Evolutionary conservation across 2,797 vertebrate species (phyloP), one percentile per base, ranked within the genome.

Genomic region (Brachymystax lenok): DNA sequence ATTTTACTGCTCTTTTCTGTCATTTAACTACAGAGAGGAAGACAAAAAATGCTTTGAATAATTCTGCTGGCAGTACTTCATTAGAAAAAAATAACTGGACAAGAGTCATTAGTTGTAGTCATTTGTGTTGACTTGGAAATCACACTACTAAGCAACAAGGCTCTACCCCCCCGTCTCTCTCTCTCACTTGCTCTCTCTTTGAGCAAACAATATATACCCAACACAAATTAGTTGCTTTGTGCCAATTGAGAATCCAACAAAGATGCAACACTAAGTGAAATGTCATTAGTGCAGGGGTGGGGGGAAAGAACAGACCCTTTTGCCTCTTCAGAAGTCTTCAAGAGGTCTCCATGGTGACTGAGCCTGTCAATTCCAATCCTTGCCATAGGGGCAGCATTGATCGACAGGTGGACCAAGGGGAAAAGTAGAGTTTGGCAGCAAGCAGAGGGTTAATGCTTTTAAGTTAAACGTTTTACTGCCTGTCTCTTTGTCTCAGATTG

Each of bases 171-270:
- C 74, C 81, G 8, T 40, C 40, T 46, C n/a, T 61, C 59, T 3
- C n/a, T 10, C n/a, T 35, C 35, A 35, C 35, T 35, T 35, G 33
- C 33, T 61, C 59, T 75, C 82, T 64, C 87, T 80, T 69, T 85
- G 78, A 80, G 78, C 87, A 88, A 90, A 93, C 90, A 92, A 89
- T 92, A 88, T 74, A 88, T 74, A 81, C 76, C 83, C 30, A 87
- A 89, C 85, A 90, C 92, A 91, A 92, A 93, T 93, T 91, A 87
- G 75, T 80, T 83, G 87, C 87, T 88, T 94, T 93, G 89, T 93
- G 88, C 91, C 79, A 87, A 87, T 77, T 83, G 84, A 88, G 85
- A 82, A 87, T 74, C 82, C 79, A 88, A 93, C 90, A 94, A 93
- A 91, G 90, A 90, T 90, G 82, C 84, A 86, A 81, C 89, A 86